Base-by-base conservation (phyloP, 2,797 vertebrate species). In the Channa striata region DNA sequence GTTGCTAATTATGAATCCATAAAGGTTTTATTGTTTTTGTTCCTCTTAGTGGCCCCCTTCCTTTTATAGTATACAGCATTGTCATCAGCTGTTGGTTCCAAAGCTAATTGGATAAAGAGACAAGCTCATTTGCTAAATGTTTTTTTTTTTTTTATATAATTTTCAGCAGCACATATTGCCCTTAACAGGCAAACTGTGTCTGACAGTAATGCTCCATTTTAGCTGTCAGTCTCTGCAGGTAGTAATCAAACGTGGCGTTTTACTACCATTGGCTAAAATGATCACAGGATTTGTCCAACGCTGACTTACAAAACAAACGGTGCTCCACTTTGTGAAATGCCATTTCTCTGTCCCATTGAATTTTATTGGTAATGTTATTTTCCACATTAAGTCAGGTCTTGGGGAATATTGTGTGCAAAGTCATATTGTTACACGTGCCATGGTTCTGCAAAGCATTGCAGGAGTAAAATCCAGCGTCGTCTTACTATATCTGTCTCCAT, bases 401-500 rank as follows among this genome's bases (percentile, higher is more conserved):
- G 43, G 58, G 54, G 52, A 72, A 74, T 75, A 63, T 49, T 65
- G 57, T 51, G 72, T 68, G 73, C 48, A 47, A 50, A 78, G 59
- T 74, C 68, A 42, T 53, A 68, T 66, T 53, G 84, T 74, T 82
- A 66, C 72, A 86, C 67, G 77, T 89, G 87, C 81, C 85, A 78
- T 81, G 80, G 85, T 89, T 88, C 76, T 91, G 81, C 82, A 82
- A 70, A 82, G 81, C 88, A 64, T 70, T 81, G 80, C 78, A 82
- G 65, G 70, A 84, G 79, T 60, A 74, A 79, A 82, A 68, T 71
- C 90, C 86, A 81, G 84, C 48, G 53, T 84, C 88, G 91, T 93
- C 92, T 87, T 80, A 87, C 77, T 83, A 78, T 86, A 93, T 93
- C 81, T 88, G 60, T 88, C 83, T 81, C 30, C 11, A 83, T 84